Evolutionary conservation across 1,140 invertebrate genomes (phyloP).

Genomic region (Solen grandis): DNA sequence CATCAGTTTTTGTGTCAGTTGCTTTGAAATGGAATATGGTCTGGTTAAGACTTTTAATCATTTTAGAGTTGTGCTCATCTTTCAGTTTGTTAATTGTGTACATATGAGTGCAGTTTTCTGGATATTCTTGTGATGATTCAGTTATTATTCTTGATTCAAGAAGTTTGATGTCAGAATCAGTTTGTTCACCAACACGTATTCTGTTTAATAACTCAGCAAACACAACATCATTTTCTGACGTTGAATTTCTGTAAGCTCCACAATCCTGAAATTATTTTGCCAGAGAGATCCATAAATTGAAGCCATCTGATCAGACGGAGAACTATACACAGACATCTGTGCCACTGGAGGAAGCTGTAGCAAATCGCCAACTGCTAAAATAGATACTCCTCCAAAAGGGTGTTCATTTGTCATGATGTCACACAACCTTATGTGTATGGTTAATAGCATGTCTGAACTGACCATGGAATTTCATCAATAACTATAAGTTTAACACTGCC

Average conservation of each 20-base stretch:
- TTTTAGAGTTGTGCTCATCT: slow-evolving; percentile 14
- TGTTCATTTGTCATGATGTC: slow-evolving; percentile 23
- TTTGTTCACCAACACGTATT: slow-evolving; percentile 7
- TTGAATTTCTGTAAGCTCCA: slow-evolving; percentile 31
- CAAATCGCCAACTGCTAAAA: slow-evolving; percentile 18
- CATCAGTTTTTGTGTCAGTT: slow-evolving; percentile 10
- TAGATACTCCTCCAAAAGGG: slow-evolving; percentile 24
- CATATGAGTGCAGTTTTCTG: slow-evolving; percentile 15
- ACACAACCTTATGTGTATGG: slow-evolving; percentile 14
- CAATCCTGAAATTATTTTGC: slow-evolving; percentile 13
- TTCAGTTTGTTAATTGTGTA: too few relatives aligned
- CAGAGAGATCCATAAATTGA: too few relatives aligned
- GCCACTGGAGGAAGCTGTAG: slow-evolving; percentile 22
- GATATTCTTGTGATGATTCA: slow-evolving; percentile 22
- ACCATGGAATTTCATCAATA: slow-evolving; percentile 27
- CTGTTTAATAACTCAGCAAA: slow-evolving; percentile 27
- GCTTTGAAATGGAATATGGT: slow-evolving; percentile 4
- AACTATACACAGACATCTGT: slow-evolving; percentile 14
- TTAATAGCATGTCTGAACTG: slow-evolving; percentile 25
- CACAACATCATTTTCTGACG: slow-evolving; percentile 36
- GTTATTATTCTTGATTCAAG: slow-evolving; percentile 18
- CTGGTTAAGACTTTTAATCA: slow-evolving; percentile 1
- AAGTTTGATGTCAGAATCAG: slow-evolving; percentile 18
- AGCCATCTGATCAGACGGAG: slow-evolving; percentile 18
- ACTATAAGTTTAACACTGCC: slow-evolving; percentile 7